Evolutionary conservation across 2,113 vertebrate species (phyloP).

Genomic region (Neotoma lepida): DNA sequence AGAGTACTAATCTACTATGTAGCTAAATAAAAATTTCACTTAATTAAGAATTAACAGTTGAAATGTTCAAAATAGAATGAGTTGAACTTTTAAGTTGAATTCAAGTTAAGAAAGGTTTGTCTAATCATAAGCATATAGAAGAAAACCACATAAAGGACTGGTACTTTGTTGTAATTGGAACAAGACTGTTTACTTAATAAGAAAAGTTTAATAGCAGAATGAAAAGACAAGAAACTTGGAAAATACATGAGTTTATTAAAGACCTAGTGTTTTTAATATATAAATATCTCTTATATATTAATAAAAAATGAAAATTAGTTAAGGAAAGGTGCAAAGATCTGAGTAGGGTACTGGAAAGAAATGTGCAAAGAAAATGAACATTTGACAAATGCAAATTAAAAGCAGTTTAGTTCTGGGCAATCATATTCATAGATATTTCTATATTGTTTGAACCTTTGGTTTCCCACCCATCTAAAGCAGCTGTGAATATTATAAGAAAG

Average conservation of each 20-base stretch:
- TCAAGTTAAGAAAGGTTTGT: not conserved
- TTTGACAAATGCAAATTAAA: conserved; percentile 36
- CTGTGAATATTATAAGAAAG: conserved; percentile 1
- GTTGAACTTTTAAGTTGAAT: conserved; percentile 11
- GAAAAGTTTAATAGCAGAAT: not conserved
- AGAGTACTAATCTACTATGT: not conserved
- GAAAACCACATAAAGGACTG: not conserved
- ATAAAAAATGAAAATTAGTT: not conserved
- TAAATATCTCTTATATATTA: not conserved
- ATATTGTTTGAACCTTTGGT: not conserved
- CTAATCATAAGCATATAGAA: not conserved
- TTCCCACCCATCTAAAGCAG: not conserved
- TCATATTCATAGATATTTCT: conserved; percentile 25
- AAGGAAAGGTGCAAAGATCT: not conserved
- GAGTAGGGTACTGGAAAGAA: not conserved
- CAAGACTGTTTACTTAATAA: not conserved
- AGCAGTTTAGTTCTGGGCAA: not conserved
- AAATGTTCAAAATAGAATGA: conserved; percentile 7
- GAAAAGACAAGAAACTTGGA: conserved; percentile 11
- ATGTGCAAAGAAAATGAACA: not conserved
- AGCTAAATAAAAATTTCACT: conserved; percentile 40
- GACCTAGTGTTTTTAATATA: not conserved
- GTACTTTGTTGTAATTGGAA: not conserved
- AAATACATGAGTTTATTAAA: not conserved
- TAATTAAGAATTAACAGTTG: conserved; percentile 19